Percentiles rank a stretch among this genome's conserved stretches.
Evolutionary conservation across 2,797 vertebrate species (phyloP).

Genomic region (Pipistrellus pygmaeus): DNA sequence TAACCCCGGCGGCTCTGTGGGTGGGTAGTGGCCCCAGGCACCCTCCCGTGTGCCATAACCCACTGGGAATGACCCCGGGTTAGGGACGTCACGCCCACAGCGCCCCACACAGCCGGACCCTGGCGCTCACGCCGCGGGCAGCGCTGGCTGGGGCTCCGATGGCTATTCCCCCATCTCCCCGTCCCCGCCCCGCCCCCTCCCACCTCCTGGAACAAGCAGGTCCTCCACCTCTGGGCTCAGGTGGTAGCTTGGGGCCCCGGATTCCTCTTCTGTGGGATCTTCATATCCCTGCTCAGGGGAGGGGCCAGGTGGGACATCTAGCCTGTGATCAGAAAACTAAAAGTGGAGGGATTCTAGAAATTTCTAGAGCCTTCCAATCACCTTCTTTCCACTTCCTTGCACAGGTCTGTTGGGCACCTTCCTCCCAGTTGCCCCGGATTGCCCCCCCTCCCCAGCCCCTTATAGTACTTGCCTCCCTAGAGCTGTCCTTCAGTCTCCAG

Average conservation of each 20-base stretch:
- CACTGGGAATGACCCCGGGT: background rate
- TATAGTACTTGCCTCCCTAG: background rate
- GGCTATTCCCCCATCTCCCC: background rate
- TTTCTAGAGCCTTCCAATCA: background rate
- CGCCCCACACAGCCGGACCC: background rate
- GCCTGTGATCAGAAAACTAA: background rate
- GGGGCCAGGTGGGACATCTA: background rate
- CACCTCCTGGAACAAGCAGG: background rate
- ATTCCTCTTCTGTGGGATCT: background rate
- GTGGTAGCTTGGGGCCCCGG: background rate
- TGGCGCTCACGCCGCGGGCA: background rate
- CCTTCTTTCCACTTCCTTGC: background rate
- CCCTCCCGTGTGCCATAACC: background rate
- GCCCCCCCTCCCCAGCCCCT: accelerated
- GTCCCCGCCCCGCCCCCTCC: too few species aligned
- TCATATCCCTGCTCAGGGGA: too few species aligned
- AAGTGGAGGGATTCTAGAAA: background rate
- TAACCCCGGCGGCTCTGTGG: background rate
- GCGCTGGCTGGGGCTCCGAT: background rate
- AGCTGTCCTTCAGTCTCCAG: background rate
- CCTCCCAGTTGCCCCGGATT: background rate
- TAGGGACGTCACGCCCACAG: background rate
- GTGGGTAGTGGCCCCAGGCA: background rate
- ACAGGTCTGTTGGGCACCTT: background rate
- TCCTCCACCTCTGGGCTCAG: background rate